Evolutionary conservation across 37 sponge, comb jelly and placozoan genomes (phyloP).

Genomic region (Mnemiopsis leidyi): DNA sequence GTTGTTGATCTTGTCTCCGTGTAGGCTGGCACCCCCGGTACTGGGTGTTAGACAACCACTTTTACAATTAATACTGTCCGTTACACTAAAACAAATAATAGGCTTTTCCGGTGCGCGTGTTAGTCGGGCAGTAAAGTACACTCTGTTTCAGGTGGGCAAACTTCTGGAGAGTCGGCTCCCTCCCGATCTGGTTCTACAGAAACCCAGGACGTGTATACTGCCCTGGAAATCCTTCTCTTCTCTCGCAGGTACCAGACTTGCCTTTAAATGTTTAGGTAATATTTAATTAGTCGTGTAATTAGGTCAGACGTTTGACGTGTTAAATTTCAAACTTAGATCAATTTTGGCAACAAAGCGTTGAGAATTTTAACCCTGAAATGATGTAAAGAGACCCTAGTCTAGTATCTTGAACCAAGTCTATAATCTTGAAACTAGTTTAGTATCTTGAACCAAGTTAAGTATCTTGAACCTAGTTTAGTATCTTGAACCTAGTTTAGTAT

Average conservation of each 20-base stretch:
- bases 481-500: too few relatives aligned
- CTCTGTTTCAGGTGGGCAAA: background rate
- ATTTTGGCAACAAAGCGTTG: too few relatives aligned
- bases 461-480: too few relatives aligned
- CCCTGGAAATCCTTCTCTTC: slow-evolving; percentile 44
- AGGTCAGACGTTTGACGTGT: too few relatives aligned
- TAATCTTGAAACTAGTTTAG: too few relatives aligned
- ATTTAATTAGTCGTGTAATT: too few relatives aligned
- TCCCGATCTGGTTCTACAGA: background rate
- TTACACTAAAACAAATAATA: background rate
- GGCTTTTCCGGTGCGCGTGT: background rate
- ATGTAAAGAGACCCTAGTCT: too few relatives aligned
- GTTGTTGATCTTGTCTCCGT: background rate
- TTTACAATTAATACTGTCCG: background rate
- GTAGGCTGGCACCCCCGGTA: too few relatives aligned
- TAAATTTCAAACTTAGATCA: too few relatives aligned
- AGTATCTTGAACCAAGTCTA: too few relatives aligned
- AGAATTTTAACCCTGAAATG: too few relatives aligned
- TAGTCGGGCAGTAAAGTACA: background rate
- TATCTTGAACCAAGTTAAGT: too few relatives aligned
- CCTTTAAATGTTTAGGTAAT: background rate
- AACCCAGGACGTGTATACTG: background rate
- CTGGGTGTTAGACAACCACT: background rate
- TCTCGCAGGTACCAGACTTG: slow-evolving; percentile 7
- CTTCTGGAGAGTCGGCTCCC: slow-evolving; percentile 6